These are phyloP conservation scores for Leptura quadrifasciata DNA, from an alignment of 2,888 invertebrate species.

Conservation along the genomic window DNA sequence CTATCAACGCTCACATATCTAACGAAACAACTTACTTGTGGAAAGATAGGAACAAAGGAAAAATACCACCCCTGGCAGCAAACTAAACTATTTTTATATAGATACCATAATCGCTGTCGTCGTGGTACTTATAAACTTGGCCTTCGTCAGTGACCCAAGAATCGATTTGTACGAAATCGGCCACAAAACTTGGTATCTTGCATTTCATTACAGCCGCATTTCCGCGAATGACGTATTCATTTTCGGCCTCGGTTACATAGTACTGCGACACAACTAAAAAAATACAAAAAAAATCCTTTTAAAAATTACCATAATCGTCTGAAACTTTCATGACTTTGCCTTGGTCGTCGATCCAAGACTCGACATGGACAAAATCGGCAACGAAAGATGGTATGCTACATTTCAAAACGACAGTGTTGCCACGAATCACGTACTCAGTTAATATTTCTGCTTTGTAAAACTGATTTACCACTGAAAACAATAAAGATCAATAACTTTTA, in stretches of 20 bases:
- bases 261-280: conserved; percentile 89
- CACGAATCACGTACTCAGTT: conserved; percentile 84
- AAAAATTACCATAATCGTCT: conserved; percentile 75
- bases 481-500: conserved; percentile 39
- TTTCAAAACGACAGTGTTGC: conserved; percentile 83
- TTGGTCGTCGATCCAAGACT: conserved; percentile 83
- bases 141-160: conserved; percentile 89
- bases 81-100: conserved; percentile 1
- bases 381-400: conserved; percentile 86
- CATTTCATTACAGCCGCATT: conserved; percentile 95
- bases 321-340: conserved; percentile 75
- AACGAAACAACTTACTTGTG: background rate
- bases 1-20: background rate
- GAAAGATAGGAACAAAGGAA: conserved; percentile 17
- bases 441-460: conserved; percentile 83
- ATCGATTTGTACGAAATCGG: conserved; percentile 92
- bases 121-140: conserved; percentile 78
- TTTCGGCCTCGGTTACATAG: conserved; percentile 93
- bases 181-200: conserved; percentile 95
- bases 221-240: conserved; percentile 94
- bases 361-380: conserved; percentile 83
- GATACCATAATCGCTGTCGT: conserved; percentile 72
- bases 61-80: background rate
- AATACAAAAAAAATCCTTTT: conserved; percentile 49
- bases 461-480: conserved; percentile 81